Percentiles rank a stretch among this genome's conserved stretches.
Evolutionary conservation across 1,140 invertebrate genomes (phyloP).

Genomic region (Phymorhynchus buccinoides): DNA sequence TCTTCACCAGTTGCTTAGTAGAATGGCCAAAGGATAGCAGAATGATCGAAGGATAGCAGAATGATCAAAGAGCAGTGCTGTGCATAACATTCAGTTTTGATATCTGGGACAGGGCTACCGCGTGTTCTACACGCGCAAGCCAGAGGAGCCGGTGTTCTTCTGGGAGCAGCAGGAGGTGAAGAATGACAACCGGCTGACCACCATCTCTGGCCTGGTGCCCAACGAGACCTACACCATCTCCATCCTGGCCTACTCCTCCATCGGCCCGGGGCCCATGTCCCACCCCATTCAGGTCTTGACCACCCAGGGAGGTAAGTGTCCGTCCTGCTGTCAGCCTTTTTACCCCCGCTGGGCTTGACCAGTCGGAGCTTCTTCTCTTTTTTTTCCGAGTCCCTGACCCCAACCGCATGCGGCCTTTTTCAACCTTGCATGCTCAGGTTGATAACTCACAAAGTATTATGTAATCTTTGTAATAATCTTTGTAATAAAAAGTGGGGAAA

Average conservation of each 20-base stretch:
- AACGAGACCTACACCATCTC: slow-evolving; percentile 72
- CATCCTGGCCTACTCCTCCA: slow-evolving; percentile 70
- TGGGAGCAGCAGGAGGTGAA: slow-evolving; percentile 85
- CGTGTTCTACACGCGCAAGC: slow-evolving; percentile 94
- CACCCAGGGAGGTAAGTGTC: slow-evolving; percentile 86
- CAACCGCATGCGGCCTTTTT: slow-evolving; percentile 5
- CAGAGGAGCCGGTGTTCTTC: slow-evolving; percentile 86
- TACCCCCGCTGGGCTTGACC: neutral
- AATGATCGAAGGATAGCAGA: neutral
- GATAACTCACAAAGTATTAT: neutral
- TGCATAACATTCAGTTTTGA: neutral
- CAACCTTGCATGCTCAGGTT: slow-evolving; percentile 3
- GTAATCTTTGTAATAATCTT: neutral
- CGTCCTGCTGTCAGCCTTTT: neutral
- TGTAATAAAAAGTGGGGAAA: too few relatives aligned
- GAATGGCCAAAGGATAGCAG: too few relatives aligned
- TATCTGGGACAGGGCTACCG: slow-evolving; percentile 88
- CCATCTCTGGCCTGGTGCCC: slow-evolving; percentile 78
- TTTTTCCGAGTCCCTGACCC: neutral
- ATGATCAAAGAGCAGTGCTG: too few relatives aligned
- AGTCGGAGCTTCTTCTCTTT: neutral
- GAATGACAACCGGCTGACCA: slow-evolving; percentile 80
- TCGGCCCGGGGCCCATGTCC: slow-evolving; percentile 79
- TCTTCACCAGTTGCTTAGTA: too few relatives aligned
- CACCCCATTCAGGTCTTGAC: slow-evolving; percentile 95